Base-by-base conservation (phyloP, 2,888 invertebrate species). In the Hetaerina titia region DNA sequence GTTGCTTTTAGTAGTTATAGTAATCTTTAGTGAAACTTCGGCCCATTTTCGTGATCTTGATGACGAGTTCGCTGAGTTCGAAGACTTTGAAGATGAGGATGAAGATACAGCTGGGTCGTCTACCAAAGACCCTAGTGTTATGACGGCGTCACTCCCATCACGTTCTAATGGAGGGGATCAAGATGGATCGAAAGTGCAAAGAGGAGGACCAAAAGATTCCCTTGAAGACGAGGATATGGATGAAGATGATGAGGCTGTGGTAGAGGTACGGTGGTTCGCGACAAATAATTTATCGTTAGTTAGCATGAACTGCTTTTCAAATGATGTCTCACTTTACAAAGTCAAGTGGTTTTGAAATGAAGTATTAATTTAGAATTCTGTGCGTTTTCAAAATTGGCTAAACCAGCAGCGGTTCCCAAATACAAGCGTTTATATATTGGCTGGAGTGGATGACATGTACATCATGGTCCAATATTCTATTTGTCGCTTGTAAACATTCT, bases 11-110 rank as follows among this genome's bases (percentile, higher is more conserved):
- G 17, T 69, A 6, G 13, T 74, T 56, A 56, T 92, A 56, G 56
- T 56, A 22, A 4, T 56, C 11, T 56, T 45, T 45, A n/a, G n/a
- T n/a, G 22, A 92, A 45, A 56, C 56, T 2, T 74, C 69, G 56
- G 92, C 92, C 1, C 69, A 74, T 56, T 69, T 56, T 56, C 69
- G 92, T 22, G 92, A 92, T 69, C 69, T 98, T 96, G 99, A 99
- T 96, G 99, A 99, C 97, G 99, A 99, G 96, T 99, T 99, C 97
- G 99, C 99, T 0, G 99, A 99, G 97, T 99, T 99, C 97, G 99
- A 99, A 96, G 98, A 99, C 96, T 98, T 98, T 96, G 98, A 98
- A 96, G 98, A 98, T 89, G 98, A 98, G 57, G 97, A 97, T 95
- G 97, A 97, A 64, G 97, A 97, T 95, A 96, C 97, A 89, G 96